Evolutionary conservation across 2,797 vertebrate genomes (phyloP), one percentile per base, ranked within the genome.

Genomic region (Onychomys leucogaster): DNA sequence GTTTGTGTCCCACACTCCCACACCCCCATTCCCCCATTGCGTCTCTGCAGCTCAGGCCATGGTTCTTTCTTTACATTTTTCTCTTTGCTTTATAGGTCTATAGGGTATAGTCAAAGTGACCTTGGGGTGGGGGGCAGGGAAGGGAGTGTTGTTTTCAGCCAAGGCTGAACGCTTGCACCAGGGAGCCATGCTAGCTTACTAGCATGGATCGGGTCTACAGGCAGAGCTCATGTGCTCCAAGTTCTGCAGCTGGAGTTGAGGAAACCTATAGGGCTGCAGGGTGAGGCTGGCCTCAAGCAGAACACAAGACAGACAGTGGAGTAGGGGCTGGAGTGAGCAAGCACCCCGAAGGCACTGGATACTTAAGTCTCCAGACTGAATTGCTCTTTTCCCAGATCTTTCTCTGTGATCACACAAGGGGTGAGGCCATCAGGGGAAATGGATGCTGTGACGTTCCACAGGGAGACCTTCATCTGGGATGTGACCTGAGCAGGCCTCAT

Each of bases 1-100:
- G 59, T 76, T 27, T 29, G 7, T 34, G 13, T 93, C 76, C 92
- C 43, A 41, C 83, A 29, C 67, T 61, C 34, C 25, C 25, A n/a
- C 4, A 3, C 11, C n/a, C n/a, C n/a, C n/a, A n/a, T 49, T 11
- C 49, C 49, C 49, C 49, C 49, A 49, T 34, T 63, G 52, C 37
- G 81, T 89, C 83, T 92, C 77, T 71, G 65, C 46, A 81, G 23
- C n/a, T 75, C 59, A 71, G 89, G 49, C 34, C 46, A n/a, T 29
- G 73, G 84, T 82, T 25, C 78, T 90, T 71, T 23, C 71, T 95
- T 91, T 76, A 73, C 37, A 67, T 17, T 94, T 89, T 77, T 75
- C 94, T 49, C 71, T 89, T 81, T 86, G 82, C 67, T 90, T 76
- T 90, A 41, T 67, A 43, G 52, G 57, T 34, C 29, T 61, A 2